These are phyloP conservation scores for Luperina nickerlii DNA, from an alignment of 2,888 invertebrate species.

Conservation along the genomic window DNA sequence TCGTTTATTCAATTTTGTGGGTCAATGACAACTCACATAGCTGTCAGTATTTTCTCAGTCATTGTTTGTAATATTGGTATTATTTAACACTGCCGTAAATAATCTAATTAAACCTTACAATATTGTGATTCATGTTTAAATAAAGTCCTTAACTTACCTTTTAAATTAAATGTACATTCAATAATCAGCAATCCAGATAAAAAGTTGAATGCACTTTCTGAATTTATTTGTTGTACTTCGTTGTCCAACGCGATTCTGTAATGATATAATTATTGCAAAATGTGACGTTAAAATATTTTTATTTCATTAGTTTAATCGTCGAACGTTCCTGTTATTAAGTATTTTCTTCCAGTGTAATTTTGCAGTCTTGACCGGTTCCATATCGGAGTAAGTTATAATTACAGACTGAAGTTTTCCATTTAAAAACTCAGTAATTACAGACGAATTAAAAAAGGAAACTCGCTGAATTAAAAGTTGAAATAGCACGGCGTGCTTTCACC, in stretches of 20 bases:
- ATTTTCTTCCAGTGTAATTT: conserved; percentile 59
- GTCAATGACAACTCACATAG: not conserved
- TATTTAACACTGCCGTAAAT: not conserved
- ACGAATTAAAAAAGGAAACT: conserved; percentile 67
- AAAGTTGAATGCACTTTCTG: conserved; percentile 8
- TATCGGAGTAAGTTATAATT: conserved; percentile 71
- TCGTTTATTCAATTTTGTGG: not conserved
- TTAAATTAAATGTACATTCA: not conserved
- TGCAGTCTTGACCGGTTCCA: conserved; percentile 66
- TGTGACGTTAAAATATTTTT: conserved; percentile 41
- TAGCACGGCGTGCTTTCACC: conserved; percentile 69
- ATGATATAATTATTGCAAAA: conserved; percentile 36
- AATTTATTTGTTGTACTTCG: conserved; percentile 11
- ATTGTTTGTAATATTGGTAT: not conserved
- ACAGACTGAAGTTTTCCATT: conserved; percentile 64
- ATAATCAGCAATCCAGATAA: not conserved
- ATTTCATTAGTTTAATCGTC: conserved; percentile 61
- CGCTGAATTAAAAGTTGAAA: conserved; percentile 61
- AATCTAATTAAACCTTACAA: too few species aligned
- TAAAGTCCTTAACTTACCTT: not conserved
- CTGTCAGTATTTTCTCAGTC: not conserved
- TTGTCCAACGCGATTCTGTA: conserved; percentile 8
- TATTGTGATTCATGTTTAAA: not conserved
- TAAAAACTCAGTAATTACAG: conserved; percentile 64
- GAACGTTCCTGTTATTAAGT: conserved; percentile 47